Evolutionary conservation across 2,888 invertebrate genomes (phyloP).

Genomic region (Tetragonisca angustula): DNA sequence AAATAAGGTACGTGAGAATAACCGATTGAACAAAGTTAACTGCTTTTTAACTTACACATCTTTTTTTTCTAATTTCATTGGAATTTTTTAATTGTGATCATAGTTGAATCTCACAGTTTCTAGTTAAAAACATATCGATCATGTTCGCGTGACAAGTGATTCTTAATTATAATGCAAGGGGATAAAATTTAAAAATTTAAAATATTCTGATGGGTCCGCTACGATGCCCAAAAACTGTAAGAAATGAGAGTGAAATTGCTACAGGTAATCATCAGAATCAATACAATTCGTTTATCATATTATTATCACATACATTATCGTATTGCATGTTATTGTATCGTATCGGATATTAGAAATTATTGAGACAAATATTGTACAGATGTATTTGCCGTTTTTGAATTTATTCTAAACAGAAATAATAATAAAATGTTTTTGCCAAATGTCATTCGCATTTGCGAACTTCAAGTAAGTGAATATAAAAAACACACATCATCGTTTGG

Average conservation of each 20-base stretch:
- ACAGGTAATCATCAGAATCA: background rate
- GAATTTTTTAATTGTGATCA: background rate
- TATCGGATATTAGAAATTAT: too few relatives aligned
- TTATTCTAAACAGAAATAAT: background rate
- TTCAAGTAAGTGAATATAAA: background rate
- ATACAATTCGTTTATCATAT: background rate
- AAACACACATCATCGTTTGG: too few relatives aligned
- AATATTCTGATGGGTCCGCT: too few relatives aligned
- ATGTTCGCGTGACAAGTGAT: too few relatives aligned
- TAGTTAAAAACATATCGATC: too few relatives aligned
- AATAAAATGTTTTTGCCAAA: background rate
- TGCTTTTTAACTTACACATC: background rate
- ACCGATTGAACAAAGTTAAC: background rate
- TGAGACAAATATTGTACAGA: too few relatives aligned
- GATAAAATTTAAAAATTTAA: too few relatives aligned
- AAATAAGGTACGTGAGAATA: background rate
- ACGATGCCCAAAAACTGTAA: background rate
- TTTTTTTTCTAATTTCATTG: background rate
- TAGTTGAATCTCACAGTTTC: too few relatives aligned
- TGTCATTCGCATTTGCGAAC: background rate
- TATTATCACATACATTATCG: too few relatives aligned
- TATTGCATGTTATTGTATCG: background rate
- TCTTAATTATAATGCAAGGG: too few relatives aligned
- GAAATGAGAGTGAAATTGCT: background rate
- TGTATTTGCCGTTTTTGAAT: background rate